phyloP scores from a whole-genome alignment of 2,113 vertebrate genomes.

The Nicator chloris region DNA sequence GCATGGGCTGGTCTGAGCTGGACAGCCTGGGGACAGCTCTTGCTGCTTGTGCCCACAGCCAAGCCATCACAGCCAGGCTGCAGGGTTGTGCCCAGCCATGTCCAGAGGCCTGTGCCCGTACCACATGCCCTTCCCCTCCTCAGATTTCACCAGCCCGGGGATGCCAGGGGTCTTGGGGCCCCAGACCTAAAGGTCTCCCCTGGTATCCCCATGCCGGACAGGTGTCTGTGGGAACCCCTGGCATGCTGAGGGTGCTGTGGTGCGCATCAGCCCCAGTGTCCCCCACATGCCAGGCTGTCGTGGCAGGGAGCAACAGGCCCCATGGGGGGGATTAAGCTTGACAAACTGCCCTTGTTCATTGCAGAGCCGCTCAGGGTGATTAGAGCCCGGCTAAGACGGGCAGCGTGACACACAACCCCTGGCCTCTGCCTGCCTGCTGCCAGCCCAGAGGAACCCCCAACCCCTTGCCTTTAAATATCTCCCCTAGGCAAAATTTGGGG shows the following conservation, averaged over 20 bases:
- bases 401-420: slow-evolving; percentile 34
- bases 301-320: background rate
- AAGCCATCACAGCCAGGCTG: background rate
- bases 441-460: background rate
- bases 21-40: background rate
- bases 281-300: background rate
- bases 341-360: slow-evolving; percentile 48
- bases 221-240: background rate
- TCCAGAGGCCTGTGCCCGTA: background rate
- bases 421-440: background rate
- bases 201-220: fast-evolving
- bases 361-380: slow-evolving; percentile 4
- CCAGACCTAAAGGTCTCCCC: background rate
- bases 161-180: background rate
- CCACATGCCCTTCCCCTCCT: background rate
- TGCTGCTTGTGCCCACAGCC: background rate
- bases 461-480: background rate
- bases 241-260: background rate
- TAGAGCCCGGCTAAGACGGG: slow-evolving; percentile 28
- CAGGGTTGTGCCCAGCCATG: background rate
- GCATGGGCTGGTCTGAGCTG: background rate
- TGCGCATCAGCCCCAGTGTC: fast-evolving
- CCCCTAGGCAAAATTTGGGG: background rate
- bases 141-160: background rate
- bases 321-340: slow-evolving; percentile 20